These are phyloP conservation scores for Collichthys lucidus DNA, from an alignment of 2,113 vertebrate species.

Conservation along the genomic window DNA sequence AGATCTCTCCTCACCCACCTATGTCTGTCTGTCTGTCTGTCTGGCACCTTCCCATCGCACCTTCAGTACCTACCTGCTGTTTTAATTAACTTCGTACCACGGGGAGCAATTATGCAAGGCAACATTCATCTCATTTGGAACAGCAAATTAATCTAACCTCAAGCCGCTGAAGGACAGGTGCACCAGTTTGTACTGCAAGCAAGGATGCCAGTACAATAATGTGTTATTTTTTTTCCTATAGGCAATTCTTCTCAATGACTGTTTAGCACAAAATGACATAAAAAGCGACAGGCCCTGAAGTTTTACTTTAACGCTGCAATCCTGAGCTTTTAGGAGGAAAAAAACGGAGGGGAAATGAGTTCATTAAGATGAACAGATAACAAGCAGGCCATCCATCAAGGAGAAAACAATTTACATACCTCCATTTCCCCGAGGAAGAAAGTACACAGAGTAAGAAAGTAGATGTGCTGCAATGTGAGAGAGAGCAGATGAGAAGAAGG, in stretches of 20 bases:
- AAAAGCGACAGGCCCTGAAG: neutral
- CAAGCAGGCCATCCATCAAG: slow-evolving; percentile 42
- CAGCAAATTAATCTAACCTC: slow-evolving; percentile 68
- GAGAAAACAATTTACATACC: slow-evolving; percentile 76
- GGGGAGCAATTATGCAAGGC: slow-evolving; percentile 78
- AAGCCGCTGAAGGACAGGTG: slow-evolving; percentile 39
- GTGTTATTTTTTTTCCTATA: neutral
- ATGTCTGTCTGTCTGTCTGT: slow-evolving; percentile 54
- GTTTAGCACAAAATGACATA: neutral
- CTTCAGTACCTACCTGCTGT: slow-evolving; percentile 71
- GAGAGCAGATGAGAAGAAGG: slow-evolving; percentile 25
- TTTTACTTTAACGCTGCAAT: slow-evolving; percentile 4
- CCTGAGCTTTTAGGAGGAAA: neutral
- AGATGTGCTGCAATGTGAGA: neutral
- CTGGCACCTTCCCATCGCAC: slow-evolving; percentile 74
- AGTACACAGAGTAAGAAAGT: slow-evolving; percentile 37
- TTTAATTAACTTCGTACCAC: slow-evolving; percentile 79
- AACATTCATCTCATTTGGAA: slow-evolving; percentile 71
- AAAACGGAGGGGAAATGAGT: slow-evolving; percentile 22
- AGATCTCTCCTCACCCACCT: slow-evolving; percentile 56
- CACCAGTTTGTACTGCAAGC: neutral
- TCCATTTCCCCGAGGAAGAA: slow-evolving; percentile 50
- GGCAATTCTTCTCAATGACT: neutral
- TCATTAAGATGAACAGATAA: slow-evolving; percentile 68
- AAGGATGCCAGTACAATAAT: slow-evolving; percentile 5